Conservation (phyloP, 2,797 vertebrate genomes). For the Percopsis omiscomaycus region DNA sequence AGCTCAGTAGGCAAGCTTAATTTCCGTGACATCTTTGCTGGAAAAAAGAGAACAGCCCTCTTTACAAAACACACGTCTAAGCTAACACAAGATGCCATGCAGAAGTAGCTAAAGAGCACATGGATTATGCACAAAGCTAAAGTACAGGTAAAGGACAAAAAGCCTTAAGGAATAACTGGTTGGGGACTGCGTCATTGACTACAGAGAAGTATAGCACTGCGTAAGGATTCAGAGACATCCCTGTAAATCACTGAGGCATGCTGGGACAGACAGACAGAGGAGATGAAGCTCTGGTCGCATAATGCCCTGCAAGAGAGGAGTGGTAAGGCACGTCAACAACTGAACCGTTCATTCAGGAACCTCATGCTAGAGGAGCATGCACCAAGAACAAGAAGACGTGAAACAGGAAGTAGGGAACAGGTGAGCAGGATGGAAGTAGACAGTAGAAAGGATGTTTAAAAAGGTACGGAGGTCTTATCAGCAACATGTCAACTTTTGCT, state of each 20-base stretch:
- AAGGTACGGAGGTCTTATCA: conserved; percentile 14
- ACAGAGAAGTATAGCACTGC: conserved; percentile 34
- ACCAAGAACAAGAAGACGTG: conserved; percentile 58
- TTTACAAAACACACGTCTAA: conserved; percentile 81
- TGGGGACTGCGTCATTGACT: conserved; percentile 26
- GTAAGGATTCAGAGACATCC: conserved; percentile 42
- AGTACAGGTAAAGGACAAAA: conserved; percentile 40
- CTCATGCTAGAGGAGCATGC: conserved; percentile 80
- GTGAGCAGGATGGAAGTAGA: conserved; percentile 59
- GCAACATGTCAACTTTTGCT: conserved; percentile 1
- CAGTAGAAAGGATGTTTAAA: conserved; percentile 46
- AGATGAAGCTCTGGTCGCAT: conserved; percentile 47
- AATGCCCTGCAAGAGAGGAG: conserved; percentile 66
- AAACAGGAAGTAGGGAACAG: conserved; percentile 56
- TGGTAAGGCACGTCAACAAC: conserved; percentile 48
- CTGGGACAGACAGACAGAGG: conserved; percentile 60
- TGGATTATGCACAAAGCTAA: conserved; percentile 53
- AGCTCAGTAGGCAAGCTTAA: conserved; percentile 99
- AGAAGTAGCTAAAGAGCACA: conserved; percentile 59
- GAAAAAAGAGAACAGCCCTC: conserved; percentile 93
- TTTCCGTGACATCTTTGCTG: conserved; percentile 99
- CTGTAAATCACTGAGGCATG: conserved; percentile 61
- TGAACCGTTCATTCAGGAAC: conserved; percentile 64
- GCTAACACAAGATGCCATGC: conserved; percentile 75
- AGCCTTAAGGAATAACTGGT: conserved; percentile 39